phyloP scores from a whole-genome alignment of 2,888 invertebrate species.

The Monochamus alternatus region DNA sequence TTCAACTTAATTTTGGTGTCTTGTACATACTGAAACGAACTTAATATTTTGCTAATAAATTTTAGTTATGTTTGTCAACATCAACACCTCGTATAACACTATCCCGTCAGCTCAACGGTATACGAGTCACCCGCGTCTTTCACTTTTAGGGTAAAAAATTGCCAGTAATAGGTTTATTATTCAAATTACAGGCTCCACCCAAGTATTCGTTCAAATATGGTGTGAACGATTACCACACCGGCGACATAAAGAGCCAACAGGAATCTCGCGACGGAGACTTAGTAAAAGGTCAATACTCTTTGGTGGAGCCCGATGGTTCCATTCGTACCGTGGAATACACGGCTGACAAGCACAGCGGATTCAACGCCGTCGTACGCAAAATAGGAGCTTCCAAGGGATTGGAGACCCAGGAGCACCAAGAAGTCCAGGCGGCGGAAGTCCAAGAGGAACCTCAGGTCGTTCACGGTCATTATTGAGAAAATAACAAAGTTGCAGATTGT shows the following conservation, averaged over 20 bases:
- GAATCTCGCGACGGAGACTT: constrained; percentile 68
- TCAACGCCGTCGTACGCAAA: constrained; percentile 67
- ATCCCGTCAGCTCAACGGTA: no score
- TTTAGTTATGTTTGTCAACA: no score
- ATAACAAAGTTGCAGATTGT: not conserved
- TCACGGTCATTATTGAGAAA: constrained; percentile 36
- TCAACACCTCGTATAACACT: no score
- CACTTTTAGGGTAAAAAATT: constrained; percentile 12
- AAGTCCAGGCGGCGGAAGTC: constrained; percentile 10
- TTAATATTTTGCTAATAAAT: no score
- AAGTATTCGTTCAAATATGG: constrained; percentile 68
- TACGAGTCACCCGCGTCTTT: constrained; percentile 9
- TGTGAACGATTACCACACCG: constrained; percentile 68
- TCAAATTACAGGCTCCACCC: constrained; percentile 63
- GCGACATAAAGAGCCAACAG: constrained; percentile 67
- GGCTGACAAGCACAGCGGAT: constrained; percentile 68
- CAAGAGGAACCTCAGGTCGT: constrained; percentile 34
- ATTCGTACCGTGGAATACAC: constrained; percentile 68
- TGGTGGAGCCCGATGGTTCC: constrained; percentile 69
- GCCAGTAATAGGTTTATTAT: constrained; percentile 13
- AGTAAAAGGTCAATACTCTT: constrained; percentile 68
- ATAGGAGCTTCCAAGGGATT: constrained; percentile 50
- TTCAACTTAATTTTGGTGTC: no score
- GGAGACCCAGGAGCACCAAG: constrained; percentile 43
- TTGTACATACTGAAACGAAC: no score